Conservation (phyloP, 2,113 vertebrate genomes). For the Pterophyllum scalare region DNA sequence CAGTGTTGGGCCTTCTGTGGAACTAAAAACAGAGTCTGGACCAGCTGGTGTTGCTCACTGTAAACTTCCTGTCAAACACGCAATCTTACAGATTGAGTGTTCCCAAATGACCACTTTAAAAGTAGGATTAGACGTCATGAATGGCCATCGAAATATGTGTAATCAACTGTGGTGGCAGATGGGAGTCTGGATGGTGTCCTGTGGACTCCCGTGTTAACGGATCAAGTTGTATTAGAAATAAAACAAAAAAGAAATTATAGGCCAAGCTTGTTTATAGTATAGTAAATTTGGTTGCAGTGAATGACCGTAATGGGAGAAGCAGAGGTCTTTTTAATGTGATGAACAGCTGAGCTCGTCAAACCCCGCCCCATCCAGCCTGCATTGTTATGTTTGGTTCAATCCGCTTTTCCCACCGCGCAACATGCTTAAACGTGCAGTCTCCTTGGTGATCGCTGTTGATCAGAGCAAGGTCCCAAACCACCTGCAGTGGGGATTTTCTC, state of each 20-base stretch:
- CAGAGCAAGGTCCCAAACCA: constrained; percentile 42
- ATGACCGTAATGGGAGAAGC: neutral
- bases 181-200: constrained; percentile 32
- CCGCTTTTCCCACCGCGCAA: constrained; percentile 41
- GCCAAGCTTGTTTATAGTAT: constrained; percentile 40
- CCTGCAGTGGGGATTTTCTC: constrained; percentile 56
- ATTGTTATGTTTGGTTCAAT: constrained; percentile 57
- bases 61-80: constrained; percentile 61
- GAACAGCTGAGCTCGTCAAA: constrained; percentile 73
- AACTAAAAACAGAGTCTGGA: constrained; percentile 42
- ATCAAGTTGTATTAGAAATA: constrained; percentile 24
- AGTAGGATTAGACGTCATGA: constrained; percentile 23
- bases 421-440: constrained; percentile 69
- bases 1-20: constrained; percentile 31
- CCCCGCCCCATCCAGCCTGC: constrained; percentile 24
- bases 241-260: neutral
- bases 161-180: constrained; percentile 55
- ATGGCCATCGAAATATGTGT: constrained; percentile 41
- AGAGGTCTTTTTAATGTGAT: constrained; percentile 58
- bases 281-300: constrained; percentile 28
- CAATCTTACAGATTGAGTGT: constrained; percentile 39
- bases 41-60: constrained; percentile 65
- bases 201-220: constrained; percentile 5
- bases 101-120: constrained; percentile 64
- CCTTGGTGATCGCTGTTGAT: constrained; percentile 66